A percentile compares a stretch with the other conserved stretches of the same genome.
Evolutionary conservation across 2,113 vertebrate species (phyloP).

Genomic region (Periophthalmodon schlosseri): DNA sequence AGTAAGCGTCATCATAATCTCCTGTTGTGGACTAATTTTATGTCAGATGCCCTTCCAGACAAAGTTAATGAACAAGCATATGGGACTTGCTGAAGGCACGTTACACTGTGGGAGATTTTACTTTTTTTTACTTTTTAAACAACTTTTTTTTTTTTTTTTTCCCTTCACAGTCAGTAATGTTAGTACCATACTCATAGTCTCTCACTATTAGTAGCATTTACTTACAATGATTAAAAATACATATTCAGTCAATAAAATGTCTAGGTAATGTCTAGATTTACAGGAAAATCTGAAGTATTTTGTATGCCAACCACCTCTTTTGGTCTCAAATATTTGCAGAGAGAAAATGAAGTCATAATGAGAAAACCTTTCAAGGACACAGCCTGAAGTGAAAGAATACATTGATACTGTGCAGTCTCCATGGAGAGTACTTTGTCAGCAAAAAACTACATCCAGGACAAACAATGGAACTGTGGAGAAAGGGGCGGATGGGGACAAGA

Average conservation of each 20-base stretch:
- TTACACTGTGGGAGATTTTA: background rate
- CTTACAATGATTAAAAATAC: background rate
- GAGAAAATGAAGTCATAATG: slow-evolving; percentile 15
- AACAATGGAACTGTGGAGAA: slow-evolving; percentile 19
- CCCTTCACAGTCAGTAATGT: too few relatives aligned
- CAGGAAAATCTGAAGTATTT: background rate
- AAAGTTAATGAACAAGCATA: background rate
- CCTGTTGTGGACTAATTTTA: background rate
- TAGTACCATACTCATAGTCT: too few relatives aligned
- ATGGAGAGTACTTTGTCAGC: slow-evolving; percentile 35
- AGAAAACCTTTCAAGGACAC: slow-evolving; percentile 45
- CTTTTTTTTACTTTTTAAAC: background rate
- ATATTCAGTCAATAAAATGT: background rate
- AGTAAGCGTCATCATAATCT: background rate
- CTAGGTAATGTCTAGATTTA: background rate
- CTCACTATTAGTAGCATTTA: too few relatives aligned
- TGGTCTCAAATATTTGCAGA: background rate
- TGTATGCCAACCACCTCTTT: background rate
- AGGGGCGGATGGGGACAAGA: background rate
- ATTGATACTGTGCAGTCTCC: slow-evolving; percentile 24
- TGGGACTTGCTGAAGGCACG: background rate
- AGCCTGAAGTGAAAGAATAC: slow-evolving; percentile 26
- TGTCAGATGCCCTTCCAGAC: background rate
- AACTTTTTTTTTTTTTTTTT: too few relatives aligned
- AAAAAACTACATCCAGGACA: slow-evolving; percentile 28